phyloP scores from a whole-genome alignment of 2,797 vertebrate genomes.

The Lepus oiostolus region DNA sequence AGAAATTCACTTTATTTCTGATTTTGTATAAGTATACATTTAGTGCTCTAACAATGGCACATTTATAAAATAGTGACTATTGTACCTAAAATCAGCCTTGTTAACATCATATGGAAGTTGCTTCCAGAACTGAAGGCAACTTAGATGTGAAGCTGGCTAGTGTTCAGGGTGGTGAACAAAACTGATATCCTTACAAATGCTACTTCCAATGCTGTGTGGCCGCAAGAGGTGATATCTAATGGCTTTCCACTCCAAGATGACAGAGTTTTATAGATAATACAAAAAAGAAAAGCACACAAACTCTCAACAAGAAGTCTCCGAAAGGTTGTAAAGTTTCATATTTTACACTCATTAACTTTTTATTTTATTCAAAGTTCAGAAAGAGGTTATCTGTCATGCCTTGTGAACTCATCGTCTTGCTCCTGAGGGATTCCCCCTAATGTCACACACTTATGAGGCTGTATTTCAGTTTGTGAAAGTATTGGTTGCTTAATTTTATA shows the following conservation, averaged over 20 bases:
- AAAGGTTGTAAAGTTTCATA: conserved; percentile 56
- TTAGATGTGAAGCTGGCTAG: not conserved
- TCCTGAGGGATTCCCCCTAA: conserved; percentile 71
- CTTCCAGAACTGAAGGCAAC: not conserved
- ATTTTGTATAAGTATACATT: not conserved
- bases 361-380: conserved; percentile 72
- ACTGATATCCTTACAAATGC: not conserved
- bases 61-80: conserved; percentile 19
- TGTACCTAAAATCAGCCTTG: not conserved
- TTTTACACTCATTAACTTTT: conserved; percentile 62
- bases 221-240: not conserved
- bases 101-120: not conserved
- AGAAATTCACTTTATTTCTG: not conserved
- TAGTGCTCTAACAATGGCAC: not conserved
- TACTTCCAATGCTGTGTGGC: not conserved
- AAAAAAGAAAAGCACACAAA: conserved; percentile 23
- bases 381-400: conserved; percentile 65
- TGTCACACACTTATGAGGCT: not conserved
- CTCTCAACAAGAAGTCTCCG: conserved; percentile 47
- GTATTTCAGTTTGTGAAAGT: conserved; percentile 18
- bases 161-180: not conserved
- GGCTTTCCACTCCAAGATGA: not conserved
- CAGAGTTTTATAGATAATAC: not conserved
- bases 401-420: conserved; percentile 43
- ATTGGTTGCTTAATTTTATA: not conserved